Base-by-base conservation (phyloP, 2,797 vertebrate genomes). In the Gymnodraco acuticeps region DNA sequence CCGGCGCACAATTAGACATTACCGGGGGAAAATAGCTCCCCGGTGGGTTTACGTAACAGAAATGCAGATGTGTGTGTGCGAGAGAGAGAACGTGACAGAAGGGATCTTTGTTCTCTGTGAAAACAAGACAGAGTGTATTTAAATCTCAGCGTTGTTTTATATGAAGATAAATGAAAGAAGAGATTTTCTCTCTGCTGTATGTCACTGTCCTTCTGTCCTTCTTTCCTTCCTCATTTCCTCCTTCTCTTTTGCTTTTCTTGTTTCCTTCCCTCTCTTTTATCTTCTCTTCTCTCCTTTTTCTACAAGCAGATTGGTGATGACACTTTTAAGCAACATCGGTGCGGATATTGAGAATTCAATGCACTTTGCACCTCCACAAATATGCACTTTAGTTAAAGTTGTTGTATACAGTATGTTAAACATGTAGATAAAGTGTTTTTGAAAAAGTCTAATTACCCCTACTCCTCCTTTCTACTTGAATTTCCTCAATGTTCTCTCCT, bases 1-100 rank as follows among this genome's bases (percentile, higher is more conserved):
- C 50, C 12, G 53, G 46, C 9, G 65, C 68, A 80, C 47, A 78
- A 75, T 84, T 81, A 81, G 56, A 64, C 62, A 83, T 80, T 67
- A 70, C 16, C 1, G n/a, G 54, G 19, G 16, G 45, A 64, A 80
- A 80, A 79, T 51, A 61, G 62, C 51, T 77, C 72, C 63, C 52
- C 6, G 14, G 55, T 67, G 69, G 64, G 10, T 72, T 77, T 59
- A 70, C 63, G 47, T 60, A 81, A 70, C 56, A n/a, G 50, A 54
- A 70, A 54, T 41, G 43, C 42, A 42, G 52, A 33, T 66, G 60
- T 42, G 59, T 45, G 42, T 55, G 27, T 53, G 17, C 20, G 48
- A 19, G 43, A 38, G 33, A 38, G 33, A 38, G 6, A 9, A 38
- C 8, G 33, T 38, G 33, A 6, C 33, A 38, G 33, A 38, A 38